Conservation (phyloP, 2,113 vertebrate species). For the Tapirus terrestris region DNA sequence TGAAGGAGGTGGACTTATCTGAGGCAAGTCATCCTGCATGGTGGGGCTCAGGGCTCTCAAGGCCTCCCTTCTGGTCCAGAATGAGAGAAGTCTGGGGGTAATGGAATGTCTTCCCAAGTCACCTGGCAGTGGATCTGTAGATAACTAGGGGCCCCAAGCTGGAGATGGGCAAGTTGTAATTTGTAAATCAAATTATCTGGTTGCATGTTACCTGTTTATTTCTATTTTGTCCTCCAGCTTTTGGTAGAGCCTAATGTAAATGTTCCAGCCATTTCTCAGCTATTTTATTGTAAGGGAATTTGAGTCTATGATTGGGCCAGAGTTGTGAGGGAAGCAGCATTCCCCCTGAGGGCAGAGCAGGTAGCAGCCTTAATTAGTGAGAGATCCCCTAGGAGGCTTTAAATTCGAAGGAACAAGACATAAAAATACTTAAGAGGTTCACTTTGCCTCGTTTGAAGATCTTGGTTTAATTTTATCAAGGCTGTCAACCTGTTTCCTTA, state of each 20-base stretch:
- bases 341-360: background rate
- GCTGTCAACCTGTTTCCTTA: background rate
- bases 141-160: background rate
- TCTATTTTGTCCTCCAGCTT: background rate
- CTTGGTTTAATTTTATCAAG: background rate
- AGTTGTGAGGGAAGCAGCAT: background rate
- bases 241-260: background rate
- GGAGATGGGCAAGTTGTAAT: background rate
- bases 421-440: background rate
- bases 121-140: background rate
- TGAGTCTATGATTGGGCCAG: background rate
- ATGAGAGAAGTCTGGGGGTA: background rate
- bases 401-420: background rate
- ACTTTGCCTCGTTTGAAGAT: background rate
- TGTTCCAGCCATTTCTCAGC: background rate
- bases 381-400: background rate
- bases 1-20: background rate
- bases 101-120: background rate
- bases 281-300: background rate
- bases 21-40: background rate
- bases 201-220: background rate
- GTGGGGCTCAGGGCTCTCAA: background rate
- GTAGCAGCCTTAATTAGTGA: background rate
- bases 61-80: background rate
- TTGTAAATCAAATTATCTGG: constrained; percentile 25